These are phyloP conservation scores for Thalassaphorura encarpata DNA, from an alignment of 1,140 invertebrate species.

Conservation along the genomic window DNA sequence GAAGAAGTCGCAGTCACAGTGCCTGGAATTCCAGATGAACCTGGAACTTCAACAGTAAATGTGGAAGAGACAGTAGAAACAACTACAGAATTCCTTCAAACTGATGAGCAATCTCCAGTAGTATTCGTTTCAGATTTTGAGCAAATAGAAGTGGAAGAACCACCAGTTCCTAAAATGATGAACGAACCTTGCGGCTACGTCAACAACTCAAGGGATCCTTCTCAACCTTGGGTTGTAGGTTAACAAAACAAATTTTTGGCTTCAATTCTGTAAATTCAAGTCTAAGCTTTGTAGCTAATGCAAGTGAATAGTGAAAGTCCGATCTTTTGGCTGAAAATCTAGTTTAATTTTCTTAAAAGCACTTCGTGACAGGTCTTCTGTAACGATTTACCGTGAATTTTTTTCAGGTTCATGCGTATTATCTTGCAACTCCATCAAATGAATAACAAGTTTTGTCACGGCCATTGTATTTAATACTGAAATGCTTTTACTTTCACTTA, in stretches of 20 bases:
- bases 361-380: no score
- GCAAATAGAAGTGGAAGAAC: not conserved
- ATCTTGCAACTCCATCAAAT: no score
- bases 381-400: no score
- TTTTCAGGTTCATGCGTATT: no score
- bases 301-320: no score
- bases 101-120: not conserved
- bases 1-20: not conserved
- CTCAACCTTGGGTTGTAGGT: constrained; percentile 5
- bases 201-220: constrained; percentile 4
- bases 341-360: no score
- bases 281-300: no score
- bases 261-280: no score
- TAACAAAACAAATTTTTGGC: not conserved
- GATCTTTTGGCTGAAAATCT: no score
- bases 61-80: not conserved
- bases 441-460: no score
- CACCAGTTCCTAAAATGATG: not conserved
- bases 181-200: not conserved
- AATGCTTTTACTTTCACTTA: no score
- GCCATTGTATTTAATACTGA: no score
- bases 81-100: not conserved
- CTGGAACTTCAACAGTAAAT: not conserved
- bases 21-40: not conserved
- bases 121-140: not conserved